Conservation (phyloP, 2,888 invertebrate genomes). For the Mythimna albipuncta region DNA sequence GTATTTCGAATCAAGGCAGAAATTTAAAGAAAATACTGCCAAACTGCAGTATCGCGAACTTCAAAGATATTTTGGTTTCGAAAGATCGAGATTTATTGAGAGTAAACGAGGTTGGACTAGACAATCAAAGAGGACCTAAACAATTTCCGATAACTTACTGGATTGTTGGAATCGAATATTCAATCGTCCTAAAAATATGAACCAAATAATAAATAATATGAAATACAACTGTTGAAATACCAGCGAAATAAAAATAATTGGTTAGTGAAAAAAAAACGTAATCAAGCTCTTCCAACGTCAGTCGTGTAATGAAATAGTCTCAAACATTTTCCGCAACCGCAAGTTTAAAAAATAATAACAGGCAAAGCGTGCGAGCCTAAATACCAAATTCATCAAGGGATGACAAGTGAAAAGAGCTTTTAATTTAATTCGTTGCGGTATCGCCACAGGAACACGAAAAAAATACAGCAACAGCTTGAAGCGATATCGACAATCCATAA, state of each 20-base stretch:
- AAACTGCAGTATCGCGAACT: slow-evolving; percentile 2
- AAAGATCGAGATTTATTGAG: slow-evolving; percentile 5
- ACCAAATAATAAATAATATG: background rate
- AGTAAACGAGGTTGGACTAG: slow-evolving; percentile 1
- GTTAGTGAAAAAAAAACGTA: background rate
- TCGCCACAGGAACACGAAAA: slow-evolving; percentile 87
- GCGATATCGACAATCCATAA: slow-evolving; percentile 91
- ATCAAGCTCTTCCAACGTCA: slow-evolving; percentile 11
- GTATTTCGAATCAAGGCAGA: slow-evolving; percentile 23
- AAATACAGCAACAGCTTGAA: slow-evolving; percentile 90
- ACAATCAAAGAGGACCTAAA: slow-evolving; percentile 27
- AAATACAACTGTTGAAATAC: background rate
- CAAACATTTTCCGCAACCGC: slow-evolving; percentile 38
- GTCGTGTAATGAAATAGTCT: slow-evolving; percentile 33
- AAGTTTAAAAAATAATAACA: slow-evolving; percentile 73
- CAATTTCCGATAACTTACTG: slow-evolving; percentile 38
- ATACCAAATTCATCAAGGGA: slow-evolving; percentile 89
- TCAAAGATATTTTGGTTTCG: background rate
- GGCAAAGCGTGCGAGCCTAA: slow-evolving; percentile 77
- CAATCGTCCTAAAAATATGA: background rate
- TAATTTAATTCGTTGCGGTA: slow-evolving; percentile 91
- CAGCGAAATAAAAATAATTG: background rate
- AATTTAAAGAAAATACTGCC: background rate
- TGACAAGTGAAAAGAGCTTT: slow-evolving; percentile 91
- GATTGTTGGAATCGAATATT: background rate